Conservation (phyloP, 2,888 invertebrate genomes). For the Cepaea hortensis region DNA sequence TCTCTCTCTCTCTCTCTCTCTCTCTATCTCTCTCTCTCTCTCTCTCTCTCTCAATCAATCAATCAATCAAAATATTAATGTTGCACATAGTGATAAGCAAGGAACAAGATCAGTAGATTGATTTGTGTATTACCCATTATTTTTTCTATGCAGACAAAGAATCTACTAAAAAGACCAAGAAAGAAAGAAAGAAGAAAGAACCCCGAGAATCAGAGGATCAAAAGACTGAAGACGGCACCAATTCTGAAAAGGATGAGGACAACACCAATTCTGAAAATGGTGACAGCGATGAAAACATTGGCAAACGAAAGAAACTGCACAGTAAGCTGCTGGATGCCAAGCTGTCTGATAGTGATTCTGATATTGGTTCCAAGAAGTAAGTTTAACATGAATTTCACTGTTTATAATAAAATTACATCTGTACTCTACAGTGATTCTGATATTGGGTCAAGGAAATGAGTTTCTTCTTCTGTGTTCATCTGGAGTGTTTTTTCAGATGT, state of each 20-base stretch:
- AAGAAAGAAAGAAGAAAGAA: neutral
- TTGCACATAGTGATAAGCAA: too few species aligned
- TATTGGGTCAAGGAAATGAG: neutral
- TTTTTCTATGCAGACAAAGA: too few species aligned
- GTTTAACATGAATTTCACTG: neutral
- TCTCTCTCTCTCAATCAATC: too few species aligned
- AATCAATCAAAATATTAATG: too few species aligned
- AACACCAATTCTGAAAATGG: constrained; percentile 71
- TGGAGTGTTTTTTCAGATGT: too few species aligned
- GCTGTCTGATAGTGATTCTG: constrained; percentile 65
- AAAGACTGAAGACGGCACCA: constrained; percentile 77
- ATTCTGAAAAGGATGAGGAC: constrained; percentile 76
- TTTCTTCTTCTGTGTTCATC: neutral
- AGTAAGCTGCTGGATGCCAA: constrained; percentile 64
- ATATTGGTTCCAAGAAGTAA: constrained; percentile 53
- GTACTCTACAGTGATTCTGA: neutral
- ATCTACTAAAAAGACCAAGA: neutral
- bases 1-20: too few species aligned
- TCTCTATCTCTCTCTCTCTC: too few species aligned
- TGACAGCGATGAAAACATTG: constrained; percentile 49
- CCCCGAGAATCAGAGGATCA: neutral
- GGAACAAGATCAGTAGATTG: too few species aligned
- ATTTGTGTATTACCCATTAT: too few species aligned
- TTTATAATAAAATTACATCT: too few species aligned
- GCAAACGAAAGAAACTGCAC: constrained; percentile 51